These are phyloP conservation scores for Glossosoma conforme DNA, from an alignment of 1,140 invertebrate species.

Conservation along the genomic window DNA sequence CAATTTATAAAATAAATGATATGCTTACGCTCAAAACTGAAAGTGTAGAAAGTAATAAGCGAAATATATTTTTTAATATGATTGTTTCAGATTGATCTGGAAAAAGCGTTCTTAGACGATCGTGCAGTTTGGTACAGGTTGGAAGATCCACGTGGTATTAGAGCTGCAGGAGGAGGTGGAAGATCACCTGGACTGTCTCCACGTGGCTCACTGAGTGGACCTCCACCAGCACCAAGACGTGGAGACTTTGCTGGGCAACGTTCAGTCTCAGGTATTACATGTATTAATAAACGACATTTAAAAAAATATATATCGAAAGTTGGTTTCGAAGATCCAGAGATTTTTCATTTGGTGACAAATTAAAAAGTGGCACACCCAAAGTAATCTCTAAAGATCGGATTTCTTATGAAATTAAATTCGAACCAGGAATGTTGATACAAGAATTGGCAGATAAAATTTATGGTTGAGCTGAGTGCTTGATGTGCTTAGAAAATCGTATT, in stretches of 20 bases:
- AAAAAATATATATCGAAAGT: no score
- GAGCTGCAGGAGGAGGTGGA: conserved; percentile 45
- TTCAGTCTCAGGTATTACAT: conserved; percentile 56
- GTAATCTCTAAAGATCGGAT: no score
- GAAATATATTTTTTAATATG: no score
- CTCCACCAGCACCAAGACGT: conserved; percentile 55
- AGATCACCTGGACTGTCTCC: conserved; percentile 73
- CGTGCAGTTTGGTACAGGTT: conserved; percentile 82
- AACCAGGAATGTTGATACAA: no score
- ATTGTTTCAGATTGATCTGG: conserved; percentile 52
- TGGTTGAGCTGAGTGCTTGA: no score
- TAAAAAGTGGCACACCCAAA: no score
- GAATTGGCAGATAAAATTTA: no score
- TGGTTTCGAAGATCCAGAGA: no score
- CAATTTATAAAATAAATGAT: background rate
- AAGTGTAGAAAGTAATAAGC: no score
- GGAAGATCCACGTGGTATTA: conserved; percentile 68
- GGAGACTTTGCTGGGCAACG: conserved; percentile 62
- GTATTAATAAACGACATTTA: background rate
- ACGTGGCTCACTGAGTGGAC: conserved; percentile 67
- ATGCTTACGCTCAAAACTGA: background rate
- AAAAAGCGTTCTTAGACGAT: conserved; percentile 79
- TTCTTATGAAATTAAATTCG: no score
- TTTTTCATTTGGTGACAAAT: no score
- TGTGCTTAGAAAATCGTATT: no score